Base-by-base conservation (phyloP, 2,113 vertebrate species). In the Cavia aperea region DNA sequence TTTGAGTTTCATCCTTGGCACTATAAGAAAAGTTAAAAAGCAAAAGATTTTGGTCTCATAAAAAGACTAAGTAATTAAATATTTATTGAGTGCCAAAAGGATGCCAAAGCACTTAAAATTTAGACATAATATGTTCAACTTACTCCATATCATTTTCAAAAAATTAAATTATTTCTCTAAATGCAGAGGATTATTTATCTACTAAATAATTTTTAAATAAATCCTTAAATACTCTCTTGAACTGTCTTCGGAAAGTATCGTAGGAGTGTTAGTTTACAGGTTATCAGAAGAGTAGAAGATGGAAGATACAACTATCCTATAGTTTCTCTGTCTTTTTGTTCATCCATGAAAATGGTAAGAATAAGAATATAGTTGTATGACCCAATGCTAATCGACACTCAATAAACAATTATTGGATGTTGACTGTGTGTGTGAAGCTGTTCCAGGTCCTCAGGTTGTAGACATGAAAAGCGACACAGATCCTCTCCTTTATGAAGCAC, bases 51-150 rank as follows among this genome's bases (percentile, higher is more conserved):
- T 49, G 23, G 39, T 86, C 66, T 49, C 33, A 54, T 26, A 46
- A 85, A 86, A 72, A 85, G 56, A 85, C 18, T 46, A 63, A 92
- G 82, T 75, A 83, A 68, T 60, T 65, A 88, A 66, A 89, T 51
- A 15, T 78, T 81, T 84, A 88, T 16, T 51, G 23, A 60, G 23
- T 86, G 11, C 18, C 43, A 15, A 62, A 21, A 24, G 7, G 33
- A 54, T 81, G 23, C 4, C 29, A 89, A 79, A 21, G 39, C 18
- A 81, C 65, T 92, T 81, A 58, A 58, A 90, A 91, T 78, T 43
- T 26, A 79, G 33, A 56, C 31, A 31, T 39, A 36, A 16, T 46
- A 79, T 51, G 73, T 91, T 23, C 84, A 92, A 93, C 29, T 56
- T 46, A 90, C 33, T 49, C n/a, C 13, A 2, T 56, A 88, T 43